Evolutionary conservation across 30 jellyfish, hydroid and myxozoan species (phyloP).

Genomic region (Aurelia sp.): DNA sequence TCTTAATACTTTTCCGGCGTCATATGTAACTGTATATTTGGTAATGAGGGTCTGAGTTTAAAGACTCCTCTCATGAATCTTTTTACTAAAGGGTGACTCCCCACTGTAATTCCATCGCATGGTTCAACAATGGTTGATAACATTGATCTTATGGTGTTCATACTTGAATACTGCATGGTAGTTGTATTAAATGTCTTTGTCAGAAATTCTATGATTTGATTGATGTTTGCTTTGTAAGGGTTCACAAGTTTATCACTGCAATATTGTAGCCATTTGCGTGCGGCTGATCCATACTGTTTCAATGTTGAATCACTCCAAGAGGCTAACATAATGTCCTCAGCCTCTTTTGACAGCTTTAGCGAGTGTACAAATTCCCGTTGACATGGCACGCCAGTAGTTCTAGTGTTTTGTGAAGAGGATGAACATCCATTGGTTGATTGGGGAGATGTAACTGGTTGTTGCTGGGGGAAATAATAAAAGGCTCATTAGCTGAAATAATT

Average conservation of each 20-base stretch:
- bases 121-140: neutral
- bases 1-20: neutral
- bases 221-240: neutral
- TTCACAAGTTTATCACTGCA: neutral
- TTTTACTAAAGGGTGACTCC: conserved; percentile 22
- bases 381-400: conserved; percentile 29
- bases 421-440: neutral
- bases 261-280: neutral
- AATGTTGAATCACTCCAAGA: conserved; percentile 12
- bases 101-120: conserved; percentile 11
- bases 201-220: conserved; percentile 11
- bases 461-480: conserved; percentile 47
- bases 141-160: conserved; percentile 28
- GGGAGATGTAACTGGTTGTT: conserved; percentile 42
- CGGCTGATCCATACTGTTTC: neutral
- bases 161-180: conserved; percentile 10
- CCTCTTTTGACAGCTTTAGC: neutral
- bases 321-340: conserved; percentile 1
- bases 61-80: conserved; percentile 17
- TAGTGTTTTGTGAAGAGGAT: conserved; percentile 41
- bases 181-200: conserved; percentile 9
- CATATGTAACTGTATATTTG: neutral
- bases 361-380: neutral
- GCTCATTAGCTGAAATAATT: neutral
- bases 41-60: neutral